Evolutionary conservation across 2,888 invertebrate genomes (phyloP), one percentile per base, ranked within the genome.

Genomic region (Phasia obesa): DNA sequence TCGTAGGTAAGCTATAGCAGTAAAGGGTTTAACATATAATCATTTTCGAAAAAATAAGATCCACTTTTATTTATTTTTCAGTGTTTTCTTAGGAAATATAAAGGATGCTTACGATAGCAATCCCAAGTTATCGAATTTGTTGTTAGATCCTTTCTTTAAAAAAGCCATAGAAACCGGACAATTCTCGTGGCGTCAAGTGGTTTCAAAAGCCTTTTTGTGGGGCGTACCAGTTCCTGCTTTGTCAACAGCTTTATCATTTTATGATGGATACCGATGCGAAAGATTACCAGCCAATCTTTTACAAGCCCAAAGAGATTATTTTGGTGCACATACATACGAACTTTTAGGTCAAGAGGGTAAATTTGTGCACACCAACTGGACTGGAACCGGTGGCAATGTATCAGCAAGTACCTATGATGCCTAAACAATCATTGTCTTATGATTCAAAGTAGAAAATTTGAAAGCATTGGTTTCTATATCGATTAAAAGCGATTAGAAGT

Each of bases 251-350:
- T 93, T 99, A 38, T 96, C 98, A 17, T 99, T 99, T 93, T 99
- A 97, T 90, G 99, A 99, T 92, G 99, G 99, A 0, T 99, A 98
- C 91, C 94, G 99, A 73, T 94, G 96, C 1, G 95, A 93, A 49
- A 93, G 94, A 69, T 92, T 99, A 62, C 99, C 99, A 0, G 99
- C 99, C 6, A 99, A 99, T 92, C 93, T 99, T 77, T 93, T 99
- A 77, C 99, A 99, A 93, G 98, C 99, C 0, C 99, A 99, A 91
- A 93, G 99, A 44, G 99, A 99, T 91, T 99, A 98, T 91, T 99
- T 99, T 89, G 99, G 99, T 1, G 99, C 99, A 0, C 99, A 99
- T 91, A 99, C 99, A 0, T 99, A 99, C 89, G 99, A 99, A 92
- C 91, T 98, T 71, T 91, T 97, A 71, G 93, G 93, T 4, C 92